Evolutionary conservation across 2,888 invertebrate species (phyloP).

Genomic region (Norana najaformis): DNA sequence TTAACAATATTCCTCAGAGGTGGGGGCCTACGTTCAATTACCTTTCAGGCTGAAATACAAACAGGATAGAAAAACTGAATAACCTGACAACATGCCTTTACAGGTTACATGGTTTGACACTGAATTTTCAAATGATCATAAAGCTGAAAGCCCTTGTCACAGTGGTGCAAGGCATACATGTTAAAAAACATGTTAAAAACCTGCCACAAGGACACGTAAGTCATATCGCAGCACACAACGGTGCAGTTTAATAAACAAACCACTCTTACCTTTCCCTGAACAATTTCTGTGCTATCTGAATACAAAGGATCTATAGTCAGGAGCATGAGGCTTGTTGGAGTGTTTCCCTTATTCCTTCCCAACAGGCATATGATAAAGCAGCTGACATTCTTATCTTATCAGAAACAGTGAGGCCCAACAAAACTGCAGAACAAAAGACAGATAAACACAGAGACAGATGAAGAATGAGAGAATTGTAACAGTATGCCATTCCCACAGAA

Average conservation of each 20-base stretch:
- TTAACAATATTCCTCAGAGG: no score
- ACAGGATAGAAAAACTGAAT: no score
- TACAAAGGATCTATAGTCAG: not conserved
- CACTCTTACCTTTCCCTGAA: not conserved
- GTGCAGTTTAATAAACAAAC: not conserved
- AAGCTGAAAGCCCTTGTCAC: not conserved
- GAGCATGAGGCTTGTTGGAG: not conserved
- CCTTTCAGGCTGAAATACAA: no score
- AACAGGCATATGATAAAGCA: conserved; percentile 2
- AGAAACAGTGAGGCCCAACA: not conserved
- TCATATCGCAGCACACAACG: not conserved
- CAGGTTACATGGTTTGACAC: no score
- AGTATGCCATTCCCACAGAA: not conserved
- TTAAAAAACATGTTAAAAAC: not conserved
- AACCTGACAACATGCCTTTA: no score
- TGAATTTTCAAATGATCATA: no score
- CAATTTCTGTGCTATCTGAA: not conserved
- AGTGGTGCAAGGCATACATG: not conserved
- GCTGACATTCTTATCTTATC: conserved; percentile 4
- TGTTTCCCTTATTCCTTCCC: conserved; percentile 3
- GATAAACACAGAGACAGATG: not conserved
- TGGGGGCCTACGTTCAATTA: no score
- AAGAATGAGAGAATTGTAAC: not conserved
- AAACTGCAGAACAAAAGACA: not conserved
- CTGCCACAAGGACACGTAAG: not conserved